Evolutionary conservation across 2,888 invertebrate genomes (phyloP).

Genomic region (Cecidostiba fungosa): DNA sequence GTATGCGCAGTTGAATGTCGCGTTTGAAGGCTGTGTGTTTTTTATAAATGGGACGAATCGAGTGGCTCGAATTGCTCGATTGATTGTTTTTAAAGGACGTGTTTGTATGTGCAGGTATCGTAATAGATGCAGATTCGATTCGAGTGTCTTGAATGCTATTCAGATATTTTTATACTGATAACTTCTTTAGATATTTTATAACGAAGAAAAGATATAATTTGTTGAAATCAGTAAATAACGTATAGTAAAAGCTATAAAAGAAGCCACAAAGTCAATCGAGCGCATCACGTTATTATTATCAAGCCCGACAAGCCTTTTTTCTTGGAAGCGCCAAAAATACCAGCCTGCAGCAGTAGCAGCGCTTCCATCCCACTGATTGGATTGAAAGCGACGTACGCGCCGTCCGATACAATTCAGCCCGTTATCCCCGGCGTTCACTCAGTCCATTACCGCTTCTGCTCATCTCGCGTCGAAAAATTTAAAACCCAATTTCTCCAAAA

Average conservation of each 20-base stretch:
- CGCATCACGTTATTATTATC: neutral
- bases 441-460: neutral
- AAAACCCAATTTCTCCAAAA: constrained; percentile 19
- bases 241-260: too few species aligned
- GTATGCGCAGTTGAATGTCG: neutral
- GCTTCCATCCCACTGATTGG: neutral
- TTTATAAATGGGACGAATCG: too few species aligned
- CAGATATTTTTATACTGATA: too few species aligned
- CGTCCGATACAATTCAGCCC: constrained; percentile 62
- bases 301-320: constrained; percentile 2
- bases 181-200: too few species aligned
- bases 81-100: too few species aligned
- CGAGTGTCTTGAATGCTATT: too few species aligned
- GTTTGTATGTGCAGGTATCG: too few species aligned
- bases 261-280: neutral
- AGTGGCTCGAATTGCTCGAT: too few species aligned
- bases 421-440: constrained; percentile 58
- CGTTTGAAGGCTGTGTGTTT: neutral
- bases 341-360: neutral
- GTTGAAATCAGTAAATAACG: too few species aligned
- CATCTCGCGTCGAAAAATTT: neutral
- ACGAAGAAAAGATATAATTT: too few species aligned
- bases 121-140: too few species aligned
- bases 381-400: constrained; percentile 36
- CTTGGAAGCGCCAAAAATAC: constrained; percentile 31